Evolutionary conservation across 2,888 invertebrate genomes (phyloP), one percentile per base, ranked within the genome.

Genomic region (Lordiphosa fenestrarum): DNA sequence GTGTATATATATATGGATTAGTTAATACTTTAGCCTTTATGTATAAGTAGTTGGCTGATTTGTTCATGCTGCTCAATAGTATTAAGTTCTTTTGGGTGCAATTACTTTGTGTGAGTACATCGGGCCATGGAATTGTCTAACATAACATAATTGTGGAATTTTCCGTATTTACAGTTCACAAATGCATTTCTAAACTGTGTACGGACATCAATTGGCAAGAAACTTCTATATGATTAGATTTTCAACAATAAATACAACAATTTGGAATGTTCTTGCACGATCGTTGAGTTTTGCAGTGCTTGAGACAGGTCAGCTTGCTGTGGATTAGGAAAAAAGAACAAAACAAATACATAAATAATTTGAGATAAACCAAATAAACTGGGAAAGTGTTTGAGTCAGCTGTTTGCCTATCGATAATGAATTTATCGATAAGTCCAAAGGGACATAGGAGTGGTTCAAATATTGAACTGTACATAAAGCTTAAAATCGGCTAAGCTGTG

Each of bases 181-280:
- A 30, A 21, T 40, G 21, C n/a, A n/a, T 10, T 40, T 10, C 21
- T n/a, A 10, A 59, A 44, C n/a, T 35, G 52, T 44, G 46, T 40
- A 52, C 59, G 6, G 4, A 15, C 39, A 52, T 51, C 42, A 13
- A 6, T 15, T 44, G 52, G 51, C 44, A 56, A 37, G 58, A 58
- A 48, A 56, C 55, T 58, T 56, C 41, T 7, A 25, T 25, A 25
- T 25, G 25, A 7, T 25, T 57, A 36, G 44, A 61, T 61, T 59
- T 66, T 56, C 60, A 75, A 73, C 68, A 60, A 55, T 71, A 73
- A 80, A 76, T 76, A 76, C 73, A 68, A 66, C 62, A 61, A 60
- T 66, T 64, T 62, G 78, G 78, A 78, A 78, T 82, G 78, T 30
- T 30, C 30, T 30, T 9, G 30, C 30, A 9, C 30, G 30, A 30